A percentile compares a stretch with the other conserved stretches of the same genome.
Conservation (phyloP, 2,888 invertebrate genomes). For the Pomacea canaliculata region DNA sequence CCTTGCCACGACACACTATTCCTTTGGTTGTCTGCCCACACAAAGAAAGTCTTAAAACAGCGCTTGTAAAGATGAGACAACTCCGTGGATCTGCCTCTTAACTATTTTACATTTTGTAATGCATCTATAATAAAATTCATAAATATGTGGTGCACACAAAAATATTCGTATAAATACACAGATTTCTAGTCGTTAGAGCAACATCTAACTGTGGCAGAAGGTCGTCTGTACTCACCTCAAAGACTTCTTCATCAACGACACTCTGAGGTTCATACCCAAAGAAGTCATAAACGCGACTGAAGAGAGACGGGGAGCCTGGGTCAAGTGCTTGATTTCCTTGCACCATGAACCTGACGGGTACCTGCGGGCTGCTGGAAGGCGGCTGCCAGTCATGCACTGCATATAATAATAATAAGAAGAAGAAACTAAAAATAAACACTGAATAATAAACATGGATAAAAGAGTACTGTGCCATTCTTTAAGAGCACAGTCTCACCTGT, state of each 20-base stretch:
- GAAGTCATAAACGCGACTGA: slow-evolving; percentile 44
- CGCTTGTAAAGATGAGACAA: too few species aligned
- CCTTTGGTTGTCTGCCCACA: too few species aligned
- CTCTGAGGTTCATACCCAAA: slow-evolving; percentile 34
- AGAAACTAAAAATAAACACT: neutral
- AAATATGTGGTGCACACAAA: too few species aligned
- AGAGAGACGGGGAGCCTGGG: slow-evolving; percentile 29
- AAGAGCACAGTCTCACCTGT: neutral
- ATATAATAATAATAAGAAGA: too few species aligned
- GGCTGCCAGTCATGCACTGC: slow-evolving; percentile 41
- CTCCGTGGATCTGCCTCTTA: too few species aligned
- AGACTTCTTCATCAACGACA: slow-evolving; percentile 27
- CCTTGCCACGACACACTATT: too few species aligned
- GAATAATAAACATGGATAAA: neutral
- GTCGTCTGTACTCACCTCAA: slow-evolving; percentile 25
- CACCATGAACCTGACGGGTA: slow-evolving; percentile 42
- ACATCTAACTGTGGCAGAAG: too few species aligned
- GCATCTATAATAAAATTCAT: too few species aligned
- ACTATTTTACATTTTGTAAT: too few species aligned
- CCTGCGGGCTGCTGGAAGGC: slow-evolving; percentile 32
- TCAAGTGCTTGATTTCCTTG: slow-evolving; percentile 24
- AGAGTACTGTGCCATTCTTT: neutral
- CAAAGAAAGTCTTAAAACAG: neutral
- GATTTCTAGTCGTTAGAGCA: too few species aligned
- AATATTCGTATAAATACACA: too few species aligned